Base-by-base conservation (phyloP, 2,113 vertebrate genomes). In the Pimephales promelas region DNA sequence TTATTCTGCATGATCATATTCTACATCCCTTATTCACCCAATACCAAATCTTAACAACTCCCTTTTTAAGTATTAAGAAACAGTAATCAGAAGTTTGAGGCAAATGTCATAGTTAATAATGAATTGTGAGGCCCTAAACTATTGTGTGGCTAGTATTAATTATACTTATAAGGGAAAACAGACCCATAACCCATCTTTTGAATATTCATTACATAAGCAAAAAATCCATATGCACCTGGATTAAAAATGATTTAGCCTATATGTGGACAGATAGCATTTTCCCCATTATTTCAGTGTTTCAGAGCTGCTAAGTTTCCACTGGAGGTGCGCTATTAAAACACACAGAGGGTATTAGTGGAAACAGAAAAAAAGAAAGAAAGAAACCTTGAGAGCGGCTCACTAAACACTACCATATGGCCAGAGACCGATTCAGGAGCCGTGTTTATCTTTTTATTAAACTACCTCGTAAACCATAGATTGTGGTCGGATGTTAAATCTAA, bases 351-450 rank as follows among this genome's bases (percentile, higher is more conserved):
- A 89, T 91, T 86, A 92, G 90, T 92, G 90, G 57, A 47, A 62
- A 73, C 16, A 16, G 81, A 10, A 9, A 68, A n/a, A 66, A 84
- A 40, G 45, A 62, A 68, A 56, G 10, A 52, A 40, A 64, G 68
- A 74, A 64, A 76, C 57, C 56, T 14, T 52, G 89, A 85, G 88
- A 88, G 87, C 88, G 86, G 87, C 90, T 88, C 87, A 86, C 86
- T 90, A 93, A 94, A 90, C 89, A 90, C 87, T 94, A 91, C 93
- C 93, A 93, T 92, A 93, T 93, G 93, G 40, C 62, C 34, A 22
- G 76, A 89, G 77, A 86, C 88, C 81, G 86, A 79, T 86, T 90
- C 85, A 9, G 26, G 83, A 68, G 87, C 89, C 72, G 2, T 91
- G 91, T 92, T 92, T 93, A 90, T 90, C 89, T 93, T 91, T 89